Evolutionary conservation across 2,113 vertebrate species (phyloP), one percentile per base, ranked within the genome.

Genomic region (Tricholaema leucomelas): DNA sequence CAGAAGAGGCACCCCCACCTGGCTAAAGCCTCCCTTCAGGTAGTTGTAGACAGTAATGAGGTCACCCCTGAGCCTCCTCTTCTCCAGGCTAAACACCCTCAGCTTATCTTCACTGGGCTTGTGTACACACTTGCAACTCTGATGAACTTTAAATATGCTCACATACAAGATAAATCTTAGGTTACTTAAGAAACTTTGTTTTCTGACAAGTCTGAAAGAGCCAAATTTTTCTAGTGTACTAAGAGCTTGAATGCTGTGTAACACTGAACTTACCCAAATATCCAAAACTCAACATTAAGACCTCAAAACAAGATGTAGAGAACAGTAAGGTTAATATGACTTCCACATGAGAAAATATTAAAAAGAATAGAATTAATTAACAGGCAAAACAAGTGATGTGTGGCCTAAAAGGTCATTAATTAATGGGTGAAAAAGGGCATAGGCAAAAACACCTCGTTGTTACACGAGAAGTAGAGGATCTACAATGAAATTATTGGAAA

Each of bases 351-450:
- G 10, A 65, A 84, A 71, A 33, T 5, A 59, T 16, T 12, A 24
- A 64, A 67, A 79, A 67, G 3, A 14, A 5, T 40, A 31, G 3
- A 19, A 31, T 35, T 42, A 15, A 58, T 77, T 84, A 12, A 36
- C 9, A 56, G 8, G 24, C 23, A 80, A 76, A 81, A 28, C 10
- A 78, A n/a, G 28, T 72, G 33, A 61, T 5, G 1, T 44, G 66
- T 50, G 18, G 10, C 16, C n/a, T 78, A 55, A 85, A 58, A 79
- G 33, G 30, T 16, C 13, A 31, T 31, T 10, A 50, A 18, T 65
- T 48, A 59, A 15, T 19, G 6, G 2, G 3, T 1, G 9, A 3
- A 1, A 44, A 66, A 33, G 5, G 2, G 3, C 24, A 72, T 38
- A 75, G 17, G 9, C 24, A 33, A 42, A 6, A 64, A 60, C 8